Conservation (phyloP, 2,888 invertebrate genomes). For the Polydrusus tereticollis region DNA sequence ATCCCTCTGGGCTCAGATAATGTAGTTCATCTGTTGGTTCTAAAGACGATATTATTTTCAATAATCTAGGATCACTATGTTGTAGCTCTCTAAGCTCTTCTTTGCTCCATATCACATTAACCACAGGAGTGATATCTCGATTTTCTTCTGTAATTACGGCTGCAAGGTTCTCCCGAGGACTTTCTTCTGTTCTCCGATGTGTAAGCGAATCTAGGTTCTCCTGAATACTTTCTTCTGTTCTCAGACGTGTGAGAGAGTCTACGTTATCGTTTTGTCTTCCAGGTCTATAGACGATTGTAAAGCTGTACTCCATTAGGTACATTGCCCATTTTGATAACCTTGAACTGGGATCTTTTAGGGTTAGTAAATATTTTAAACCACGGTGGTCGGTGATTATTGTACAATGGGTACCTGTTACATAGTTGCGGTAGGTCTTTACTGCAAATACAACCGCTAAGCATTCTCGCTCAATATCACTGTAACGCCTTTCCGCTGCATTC, state of each 20-base stretch:
- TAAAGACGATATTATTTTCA: no score
- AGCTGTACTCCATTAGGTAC: slow-evolving; percentile 5
- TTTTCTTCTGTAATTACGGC: no score
- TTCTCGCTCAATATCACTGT: not conserved
- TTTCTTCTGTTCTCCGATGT: no score
- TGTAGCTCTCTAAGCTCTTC: no score
- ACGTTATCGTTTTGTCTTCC: not conserved
- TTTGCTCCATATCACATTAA: no score
- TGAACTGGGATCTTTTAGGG: slow-evolving; percentile 30
- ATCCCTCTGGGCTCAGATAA: no score
- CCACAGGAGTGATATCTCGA: no score
- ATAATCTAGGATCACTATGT: no score
- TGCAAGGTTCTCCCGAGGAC: no score
- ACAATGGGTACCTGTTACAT: not conserved
- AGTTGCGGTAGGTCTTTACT: slow-evolving; percentile 9
- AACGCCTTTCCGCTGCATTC: no score
- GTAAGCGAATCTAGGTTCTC: no score
- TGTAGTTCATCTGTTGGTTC: no score
- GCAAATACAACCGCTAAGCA: slow-evolving; percentile 20
- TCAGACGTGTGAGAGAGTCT: not conserved
- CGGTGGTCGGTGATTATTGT: slow-evolving; percentile 27
- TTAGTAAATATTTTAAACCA: slow-evolving; percentile 29
- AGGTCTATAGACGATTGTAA: not conserved
- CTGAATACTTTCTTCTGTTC: not conserved
- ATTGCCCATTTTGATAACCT: slow-evolving; percentile 21